Conservation (phyloP, 2,113 vertebrate genomes). For the Saguinus imperator region DNA sequence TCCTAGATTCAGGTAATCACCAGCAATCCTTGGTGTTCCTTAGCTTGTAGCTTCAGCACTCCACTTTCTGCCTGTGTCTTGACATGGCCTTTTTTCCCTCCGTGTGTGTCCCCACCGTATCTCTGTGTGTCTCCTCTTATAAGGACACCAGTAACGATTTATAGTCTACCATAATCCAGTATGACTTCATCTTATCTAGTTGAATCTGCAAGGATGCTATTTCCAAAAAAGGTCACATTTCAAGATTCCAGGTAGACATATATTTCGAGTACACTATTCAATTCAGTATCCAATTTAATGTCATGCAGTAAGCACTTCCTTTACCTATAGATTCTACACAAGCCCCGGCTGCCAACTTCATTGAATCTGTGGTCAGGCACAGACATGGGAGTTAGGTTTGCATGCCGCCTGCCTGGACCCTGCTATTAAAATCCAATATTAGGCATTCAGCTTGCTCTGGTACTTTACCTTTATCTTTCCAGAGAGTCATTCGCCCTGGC, state of each 20-base stretch:
- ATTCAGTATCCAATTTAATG: background rate
- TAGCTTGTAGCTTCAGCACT: background rate
- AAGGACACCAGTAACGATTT: background rate
- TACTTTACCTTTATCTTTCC: background rate
- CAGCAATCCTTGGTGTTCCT: background rate
- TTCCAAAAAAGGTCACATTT: constrained; percentile 10
- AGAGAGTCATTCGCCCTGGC: background rate
- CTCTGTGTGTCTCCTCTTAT: background rate
- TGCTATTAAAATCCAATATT: background rate
- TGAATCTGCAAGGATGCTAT: background rate
- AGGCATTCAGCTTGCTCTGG: background rate
- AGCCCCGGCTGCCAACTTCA: background rate
- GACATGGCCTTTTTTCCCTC: background rate
- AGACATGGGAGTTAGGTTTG: background rate
- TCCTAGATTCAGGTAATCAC: background rate
- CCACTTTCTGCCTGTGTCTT: background rate
- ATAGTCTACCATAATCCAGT: background rate
- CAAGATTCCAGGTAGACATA: background rate
- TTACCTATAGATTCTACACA: background rate
- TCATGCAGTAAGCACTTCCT: background rate
- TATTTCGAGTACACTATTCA: background rate
- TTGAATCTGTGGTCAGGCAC: background rate
- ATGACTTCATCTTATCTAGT: background rate
- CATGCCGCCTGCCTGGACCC: background rate
- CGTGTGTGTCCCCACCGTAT: background rate